These are phyloP conservation scores for Hydrocynus forskahlii DNA, from an alignment of 2,797 vertebrate species.

Conservation along the genomic window DNA sequence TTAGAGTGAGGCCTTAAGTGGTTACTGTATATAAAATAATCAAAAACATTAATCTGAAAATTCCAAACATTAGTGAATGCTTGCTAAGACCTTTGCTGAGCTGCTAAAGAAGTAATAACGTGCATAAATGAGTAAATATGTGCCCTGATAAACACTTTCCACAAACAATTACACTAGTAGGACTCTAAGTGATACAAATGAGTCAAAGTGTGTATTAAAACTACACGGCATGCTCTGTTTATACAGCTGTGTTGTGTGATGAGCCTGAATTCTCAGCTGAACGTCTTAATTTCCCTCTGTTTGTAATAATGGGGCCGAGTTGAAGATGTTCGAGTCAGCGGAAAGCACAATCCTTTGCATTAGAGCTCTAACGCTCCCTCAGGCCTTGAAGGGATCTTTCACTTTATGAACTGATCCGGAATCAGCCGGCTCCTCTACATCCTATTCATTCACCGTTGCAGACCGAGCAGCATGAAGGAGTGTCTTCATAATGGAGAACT, in stretches of 20 bases:
- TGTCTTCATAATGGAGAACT: constrained; percentile 42
- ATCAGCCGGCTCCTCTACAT: constrained; percentile 25
- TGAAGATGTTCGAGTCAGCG: constrained; percentile 49
- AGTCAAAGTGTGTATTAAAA: constrained; percentile 21
- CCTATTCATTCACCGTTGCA: constrained; percentile 25
- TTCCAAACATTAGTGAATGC: too few species aligned
- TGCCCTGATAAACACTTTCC: background rate
- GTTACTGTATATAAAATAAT: too few species aligned
- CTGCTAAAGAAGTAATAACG: background rate
- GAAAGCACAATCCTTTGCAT: constrained; percentile 38
- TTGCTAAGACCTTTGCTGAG: too few species aligned
- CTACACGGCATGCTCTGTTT: constrained; percentile 7
- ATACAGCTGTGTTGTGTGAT: constrained; percentile 25
- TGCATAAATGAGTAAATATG: background rate
- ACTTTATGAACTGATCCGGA: constrained; percentile 39
- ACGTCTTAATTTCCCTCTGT: constrained; percentile 49
- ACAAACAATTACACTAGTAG: constrained; percentile 34
- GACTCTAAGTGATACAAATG: constrained; percentile 36
- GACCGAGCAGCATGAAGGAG: constrained; percentile 27
- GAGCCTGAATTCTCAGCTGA: constrained; percentile 43
- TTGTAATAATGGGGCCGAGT: constrained; percentile 43
- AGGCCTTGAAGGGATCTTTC: constrained; percentile 28
- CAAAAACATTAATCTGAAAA: too few species aligned
- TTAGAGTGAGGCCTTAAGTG: too few species aligned
- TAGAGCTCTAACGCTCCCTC: constrained; percentile 42